phyloP scores from a whole-genome alignment of 2,797 vertebrate species.

The Sylvilagus floridanus region DNA sequence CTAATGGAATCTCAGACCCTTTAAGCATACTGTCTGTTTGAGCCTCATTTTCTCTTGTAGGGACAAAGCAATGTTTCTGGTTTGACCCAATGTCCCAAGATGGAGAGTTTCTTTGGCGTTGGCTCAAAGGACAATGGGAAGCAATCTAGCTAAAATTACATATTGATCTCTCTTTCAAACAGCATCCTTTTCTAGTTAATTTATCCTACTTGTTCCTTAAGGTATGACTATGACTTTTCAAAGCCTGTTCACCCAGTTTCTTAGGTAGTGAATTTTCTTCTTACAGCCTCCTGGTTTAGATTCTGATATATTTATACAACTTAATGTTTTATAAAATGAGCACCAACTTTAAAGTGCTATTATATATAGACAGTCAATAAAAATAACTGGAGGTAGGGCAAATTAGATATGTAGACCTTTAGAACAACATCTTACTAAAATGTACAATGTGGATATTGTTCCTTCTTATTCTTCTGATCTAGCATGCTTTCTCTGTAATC shows the following conservation, averaged over 20 bases:
- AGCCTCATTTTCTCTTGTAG: conserved; percentile 70
- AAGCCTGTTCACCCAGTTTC: conserved; percentile 61
- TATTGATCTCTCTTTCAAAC: conserved; percentile 80
- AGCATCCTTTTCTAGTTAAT: conserved; percentile 70
- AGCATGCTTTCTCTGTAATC: not conserved
- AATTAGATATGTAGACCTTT: not conserved
- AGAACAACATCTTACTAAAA: not conserved
- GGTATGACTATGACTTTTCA: conserved; percentile 65
- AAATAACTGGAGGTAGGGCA: conserved; percentile 30
- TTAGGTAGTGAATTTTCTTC: conserved; percentile 51
- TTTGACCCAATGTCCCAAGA: conserved; percentile 72
- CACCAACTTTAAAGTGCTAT: conserved; percentile 26
- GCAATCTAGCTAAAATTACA: conserved; percentile 81
- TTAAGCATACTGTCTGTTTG: conserved; percentile 15
- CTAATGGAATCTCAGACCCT: conserved; percentile 38
- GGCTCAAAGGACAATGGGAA: conserved; percentile 74
- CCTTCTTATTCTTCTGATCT: conserved; percentile 12
- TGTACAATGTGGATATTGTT: conserved; percentile 29
- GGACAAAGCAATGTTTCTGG: conserved; percentile 67
- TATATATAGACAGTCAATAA: not conserved
- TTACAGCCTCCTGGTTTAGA: conserved; percentile 36
- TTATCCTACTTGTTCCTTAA: conserved; percentile 69
- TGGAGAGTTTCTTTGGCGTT: conserved; percentile 72
- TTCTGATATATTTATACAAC: conserved; percentile 66
- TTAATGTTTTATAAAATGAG: conserved; percentile 46